These are phyloP conservation scores for Allophyes oxyacanthae DNA, from an alignment of 2,888 invertebrate genomes.

Conservation along the genomic window DNA sequence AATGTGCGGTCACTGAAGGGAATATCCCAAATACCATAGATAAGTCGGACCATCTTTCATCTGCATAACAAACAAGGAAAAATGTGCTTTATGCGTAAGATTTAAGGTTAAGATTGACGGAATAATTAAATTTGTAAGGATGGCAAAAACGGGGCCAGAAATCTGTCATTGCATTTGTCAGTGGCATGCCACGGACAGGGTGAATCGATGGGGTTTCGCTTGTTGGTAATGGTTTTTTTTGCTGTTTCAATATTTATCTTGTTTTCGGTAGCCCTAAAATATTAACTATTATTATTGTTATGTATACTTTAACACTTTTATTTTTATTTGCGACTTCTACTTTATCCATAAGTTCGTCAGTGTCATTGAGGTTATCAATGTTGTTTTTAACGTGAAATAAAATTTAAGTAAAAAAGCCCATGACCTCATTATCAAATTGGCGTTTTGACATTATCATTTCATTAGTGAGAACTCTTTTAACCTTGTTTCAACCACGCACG, in stretches of 20 bases:
- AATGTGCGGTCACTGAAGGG: slow-evolving; percentile 58
- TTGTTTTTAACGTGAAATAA: slow-evolving; percentile 3
- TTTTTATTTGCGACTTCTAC: not conserved
- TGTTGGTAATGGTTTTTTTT: slow-evolving; percentile 49
- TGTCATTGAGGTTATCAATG: slow-evolving; percentile 21
- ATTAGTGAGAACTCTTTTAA: no score
- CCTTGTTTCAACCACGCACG: no score
- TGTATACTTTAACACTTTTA: slow-evolving; percentile 1
- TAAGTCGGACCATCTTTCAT: slow-evolving; percentile 40
- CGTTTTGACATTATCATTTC: no score
- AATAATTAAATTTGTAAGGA: slow-evolving; percentile 24
- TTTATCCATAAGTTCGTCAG: no score
- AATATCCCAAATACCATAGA: slow-evolving; percentile 64
- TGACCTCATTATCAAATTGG: not conserved
- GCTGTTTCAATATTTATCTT: slow-evolving; percentile 46
- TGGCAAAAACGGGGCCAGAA: slow-evolving; percentile 56
- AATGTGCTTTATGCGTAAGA: slow-evolving; percentile 19
- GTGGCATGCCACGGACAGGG: slow-evolving; percentile 59
- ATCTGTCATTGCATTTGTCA: slow-evolving; percentile 70
- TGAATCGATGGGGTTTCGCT: slow-evolving; percentile 57
- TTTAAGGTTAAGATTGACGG: slow-evolving; percentile 25
- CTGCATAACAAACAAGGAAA: slow-evolving; percentile 23
- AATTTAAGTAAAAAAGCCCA: slow-evolving; percentile 5
- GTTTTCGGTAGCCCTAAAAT: slow-evolving; percentile 32
- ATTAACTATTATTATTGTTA: slow-evolving; percentile 11